phyloP scores from a whole-genome alignment of 2,797 vertebrate species.

The Takifugu rubripes region DNA sequence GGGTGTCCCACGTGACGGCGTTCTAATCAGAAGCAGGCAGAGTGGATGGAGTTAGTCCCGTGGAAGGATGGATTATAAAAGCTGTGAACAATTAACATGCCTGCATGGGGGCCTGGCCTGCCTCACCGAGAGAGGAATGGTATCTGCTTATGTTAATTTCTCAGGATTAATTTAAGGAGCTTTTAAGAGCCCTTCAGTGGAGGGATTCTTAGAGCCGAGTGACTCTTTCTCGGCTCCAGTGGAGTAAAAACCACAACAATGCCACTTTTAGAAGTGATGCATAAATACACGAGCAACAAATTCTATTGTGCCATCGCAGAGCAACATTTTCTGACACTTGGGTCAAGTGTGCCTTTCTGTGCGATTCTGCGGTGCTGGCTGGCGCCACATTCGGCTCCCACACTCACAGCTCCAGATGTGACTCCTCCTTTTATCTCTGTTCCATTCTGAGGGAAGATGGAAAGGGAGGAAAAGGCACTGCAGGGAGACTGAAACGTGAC shows the following conservation, averaged over 20 bases:
- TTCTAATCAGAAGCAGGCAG: slow-evolving; percentile 68
- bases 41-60: slow-evolving; percentile 54
- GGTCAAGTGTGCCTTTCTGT: slow-evolving; percentile 21
- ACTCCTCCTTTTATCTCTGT: slow-evolving; percentile 49
- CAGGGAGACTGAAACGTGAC: slow-evolving; percentile 47
- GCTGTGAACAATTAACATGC: slow-evolving; percentile 69
- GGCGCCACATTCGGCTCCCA: slow-evolving; percentile 65
- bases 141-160: slow-evolving; percentile 63
- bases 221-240: slow-evolving; percentile 29
- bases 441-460: slow-evolving; percentile 24
- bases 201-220: slow-evolving; percentile 36
- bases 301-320: slow-evolving; percentile 22
- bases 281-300: slow-evolving; percentile 13
- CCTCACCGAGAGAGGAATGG: slow-evolving; percentile 48
- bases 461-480: slow-evolving; percentile 23
- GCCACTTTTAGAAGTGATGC: too few species aligned
- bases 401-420: slow-evolving; percentile 73
- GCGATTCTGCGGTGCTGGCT: slow-evolving; percentile 57
- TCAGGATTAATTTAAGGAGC: slow-evolving; percentile 65
- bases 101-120: slow-evolving; percentile 49
- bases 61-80: slow-evolving; percentile 63
- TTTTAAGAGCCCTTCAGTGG: slow-evolving; percentile 51
- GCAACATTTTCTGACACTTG: slow-evolving; percentile 23
- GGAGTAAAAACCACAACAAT: slow-evolving; percentile 11
- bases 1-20: slow-evolving; percentile 37